Evolutionary conservation across 2,113 vertebrate species (phyloP), one percentile per base, ranked within the genome.

Genomic region (Barbus barbus): DNA sequence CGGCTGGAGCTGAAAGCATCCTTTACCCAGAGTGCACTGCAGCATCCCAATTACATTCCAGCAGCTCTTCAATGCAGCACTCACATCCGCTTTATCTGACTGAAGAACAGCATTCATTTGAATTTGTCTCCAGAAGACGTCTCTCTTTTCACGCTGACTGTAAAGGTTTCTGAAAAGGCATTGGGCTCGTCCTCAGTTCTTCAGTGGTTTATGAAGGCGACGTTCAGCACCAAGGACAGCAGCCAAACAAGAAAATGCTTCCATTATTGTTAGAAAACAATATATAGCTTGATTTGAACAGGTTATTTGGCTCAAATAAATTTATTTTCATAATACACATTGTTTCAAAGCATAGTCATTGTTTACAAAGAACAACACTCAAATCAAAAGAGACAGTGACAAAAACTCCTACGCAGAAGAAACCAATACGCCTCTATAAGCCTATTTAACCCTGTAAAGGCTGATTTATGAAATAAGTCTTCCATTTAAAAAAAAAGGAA

Each of bases 61-160:
- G 69, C 14, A 78, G 78, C 44, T 67, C 67, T 36, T 56, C 26
- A 77, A 33, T 56, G 26, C 74, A 79, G 77, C 77, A 63, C 56
- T 78, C 33, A 41, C 1, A 11, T 24, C 28, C 26, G 5, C 26
- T 26, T 8, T 1, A 8, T 26, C 41, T 9, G 2, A 46, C 14
- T 1, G 24, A 24, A 60, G 58, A 5, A 11, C 0, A 9, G 12
- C 9, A 1, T 58, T 58, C 1, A 58, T 58, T 58, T 58, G 22
- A 58, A 11, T 58, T 0, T 4, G n/a, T 58, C 56, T n/a, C 56
- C 3, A 1, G 4, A 12, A 24, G 18, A 24, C 56, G 4, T 60
- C 56, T 60, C 56, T 60, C n/a, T 5, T 24, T 60, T 26, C 58
- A 26, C 9, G 1, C 56, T 24, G 56, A 60, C n/a, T 53, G 51